These are phyloP conservation scores for Pteropus alecto DNA, from an alignment of 2,113 vertebrate genomes.

Conservation along the genomic window DNA sequence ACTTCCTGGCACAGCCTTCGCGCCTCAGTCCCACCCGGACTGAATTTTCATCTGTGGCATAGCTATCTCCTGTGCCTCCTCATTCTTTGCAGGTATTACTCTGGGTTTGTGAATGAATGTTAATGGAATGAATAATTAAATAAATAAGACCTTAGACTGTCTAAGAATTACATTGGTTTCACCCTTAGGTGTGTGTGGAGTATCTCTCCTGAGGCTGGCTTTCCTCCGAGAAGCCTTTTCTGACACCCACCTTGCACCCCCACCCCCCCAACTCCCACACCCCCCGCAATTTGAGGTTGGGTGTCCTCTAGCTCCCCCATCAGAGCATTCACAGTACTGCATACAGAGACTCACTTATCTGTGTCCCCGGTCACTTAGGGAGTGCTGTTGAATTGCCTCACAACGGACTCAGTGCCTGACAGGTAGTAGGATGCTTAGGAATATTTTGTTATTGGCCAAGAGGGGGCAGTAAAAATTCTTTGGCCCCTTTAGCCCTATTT, in stretches of 20 bases:
- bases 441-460: background rate
- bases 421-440: background rate
- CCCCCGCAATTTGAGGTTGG: background rate
- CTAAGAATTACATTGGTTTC: background rate
- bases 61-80: accelerated
- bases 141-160: background rate
- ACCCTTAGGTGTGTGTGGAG: accelerated
- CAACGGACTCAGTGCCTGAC: background rate
- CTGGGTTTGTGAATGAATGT: background rate
- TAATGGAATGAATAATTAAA: background rate
- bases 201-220: background rate
- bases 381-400: background rate
- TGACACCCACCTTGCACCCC: too few species aligned
- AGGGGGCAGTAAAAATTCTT: background rate
- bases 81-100: background rate
- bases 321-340: background rate
- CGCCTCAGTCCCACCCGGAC: background rate
- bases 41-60: background rate
- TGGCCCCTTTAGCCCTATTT: background rate
- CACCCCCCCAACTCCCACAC: too few species aligned
- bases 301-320: background rate
- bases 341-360: background rate
- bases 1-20: background rate
- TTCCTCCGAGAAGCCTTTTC: background rate
- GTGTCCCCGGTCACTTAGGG: background rate